phyloP scores from a whole-genome alignment of 2,888 invertebrate species.

The Drosophila fungiperda region DNA sequence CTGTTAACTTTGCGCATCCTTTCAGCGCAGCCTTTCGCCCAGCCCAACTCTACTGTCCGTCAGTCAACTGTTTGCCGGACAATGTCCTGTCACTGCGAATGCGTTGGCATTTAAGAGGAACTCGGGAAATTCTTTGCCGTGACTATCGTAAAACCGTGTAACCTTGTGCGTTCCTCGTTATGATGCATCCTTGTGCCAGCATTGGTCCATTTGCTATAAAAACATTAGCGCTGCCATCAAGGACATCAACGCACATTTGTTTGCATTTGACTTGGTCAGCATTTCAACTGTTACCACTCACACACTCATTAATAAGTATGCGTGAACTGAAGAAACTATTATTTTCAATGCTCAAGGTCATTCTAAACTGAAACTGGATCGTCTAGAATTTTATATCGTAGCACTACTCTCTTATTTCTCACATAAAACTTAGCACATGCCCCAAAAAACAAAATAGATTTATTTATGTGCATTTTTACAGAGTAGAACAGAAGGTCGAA shows the following conservation, averaged over 20 bases:
- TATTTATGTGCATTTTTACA: background rate
- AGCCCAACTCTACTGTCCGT: background rate
- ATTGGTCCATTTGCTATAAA: conserved; percentile 53
- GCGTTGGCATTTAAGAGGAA: conserved; percentile 57
- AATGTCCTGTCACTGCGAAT: conserved; percentile 3
- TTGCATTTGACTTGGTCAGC: conserved; percentile 69
- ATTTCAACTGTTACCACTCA: conserved; percentile 42
- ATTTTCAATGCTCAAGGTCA: conserved; percentile 35
- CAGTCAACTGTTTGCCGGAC: background rate
- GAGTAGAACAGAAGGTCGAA: background rate
- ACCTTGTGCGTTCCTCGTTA: conserved; percentile 60
- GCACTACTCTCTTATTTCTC: background rate
- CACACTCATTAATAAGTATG: conserved; percentile 54
- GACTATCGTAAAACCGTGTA: conserved; percentile 59
- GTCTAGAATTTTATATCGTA: background rate
- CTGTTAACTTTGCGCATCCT: conserved; percentile 78
- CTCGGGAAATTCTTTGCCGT: conserved; percentile 58
- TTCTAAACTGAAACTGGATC: conserved; percentile 11
- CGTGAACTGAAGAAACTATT: conserved; percentile 16
- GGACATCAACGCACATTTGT: conserved; percentile 56
- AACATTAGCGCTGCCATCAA: conserved; percentile 73
- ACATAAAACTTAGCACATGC: background rate
- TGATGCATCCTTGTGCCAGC: conserved; percentile 37
- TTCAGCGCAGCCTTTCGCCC: conserved; percentile 58
- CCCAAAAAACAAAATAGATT: background rate